Evolutionary conservation across 53 echinoderm and acorn worm species (phyloP).

Genomic region (Stichopus horrens): DNA sequence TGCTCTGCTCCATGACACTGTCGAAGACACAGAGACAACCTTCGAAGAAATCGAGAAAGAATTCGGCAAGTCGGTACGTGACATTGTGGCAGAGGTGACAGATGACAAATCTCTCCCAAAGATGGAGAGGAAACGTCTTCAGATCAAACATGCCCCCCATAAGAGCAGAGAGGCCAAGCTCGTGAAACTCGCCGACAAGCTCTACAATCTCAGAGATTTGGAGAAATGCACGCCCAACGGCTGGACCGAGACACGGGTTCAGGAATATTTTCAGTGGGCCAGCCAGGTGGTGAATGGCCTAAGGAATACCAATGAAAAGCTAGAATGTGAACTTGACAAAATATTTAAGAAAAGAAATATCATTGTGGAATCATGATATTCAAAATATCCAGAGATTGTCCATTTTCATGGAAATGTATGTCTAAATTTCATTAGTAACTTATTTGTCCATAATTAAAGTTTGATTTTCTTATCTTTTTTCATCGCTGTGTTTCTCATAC

Average conservation of each 20-base stretch:
- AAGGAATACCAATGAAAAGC: constrained; percentile 56
- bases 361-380: constrained; percentile 8
- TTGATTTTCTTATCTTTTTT: too few species aligned
- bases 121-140: constrained; percentile 81
- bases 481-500: too few species aligned
- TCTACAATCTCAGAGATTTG: constrained; percentile 90
- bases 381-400: neutral
- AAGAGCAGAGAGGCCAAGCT: constrained; percentile 87
- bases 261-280: constrained; percentile 78
- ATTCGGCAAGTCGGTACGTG: constrained; percentile 83
- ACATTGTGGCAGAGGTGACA: constrained; percentile 92
- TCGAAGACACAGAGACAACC: constrained; percentile 92
- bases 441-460: too few species aligned
- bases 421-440: too few species aligned
- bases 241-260: constrained; percentile 72
- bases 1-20: constrained; percentile 91
- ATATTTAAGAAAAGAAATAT: constrained; percentile 62
- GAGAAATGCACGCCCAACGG: constrained; percentile 68
- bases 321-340: constrained; percentile 75
- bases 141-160: constrained; percentile 83
- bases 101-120: constrained; percentile 88
- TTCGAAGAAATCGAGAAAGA: constrained; percentile 88
- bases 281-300: constrained; percentile 69
- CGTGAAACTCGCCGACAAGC: constrained; percentile 92
- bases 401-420: neutral